A percentile compares a stretch with the other conserved stretches of the same genome.
phyloP scores from a whole-genome alignment of 2,113 vertebrate species.

The Caretta caretta region DNA sequence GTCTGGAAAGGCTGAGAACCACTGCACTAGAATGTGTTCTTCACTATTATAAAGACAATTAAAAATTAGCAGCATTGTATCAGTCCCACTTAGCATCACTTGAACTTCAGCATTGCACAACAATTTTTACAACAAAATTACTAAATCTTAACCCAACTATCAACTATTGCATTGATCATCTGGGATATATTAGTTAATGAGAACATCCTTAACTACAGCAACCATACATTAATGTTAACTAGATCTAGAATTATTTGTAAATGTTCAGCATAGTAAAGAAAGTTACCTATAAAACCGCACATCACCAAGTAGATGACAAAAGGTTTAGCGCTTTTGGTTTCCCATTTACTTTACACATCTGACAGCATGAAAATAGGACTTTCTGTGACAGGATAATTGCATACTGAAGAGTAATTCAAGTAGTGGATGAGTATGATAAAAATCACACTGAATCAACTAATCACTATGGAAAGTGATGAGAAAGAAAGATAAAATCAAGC shows the following conservation, averaged over 20 bases:
- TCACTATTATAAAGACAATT: background rate
- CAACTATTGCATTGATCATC: background rate
- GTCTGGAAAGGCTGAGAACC: too few relatives aligned
- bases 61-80: accelerated
- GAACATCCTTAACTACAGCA: background rate
- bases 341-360: conserved; percentile 80
- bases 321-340: conserved; percentile 73
- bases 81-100: background rate
- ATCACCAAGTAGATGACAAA: conserved; percentile 72
- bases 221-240: conserved; percentile 58
- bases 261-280: conserved; percentile 19
- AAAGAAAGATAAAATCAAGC: conserved; percentile 74
- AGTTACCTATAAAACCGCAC: conserved; percentile 52
- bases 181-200: conserved; percentile 66
- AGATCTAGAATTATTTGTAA: conserved; percentile 67
- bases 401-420: conserved; percentile 79
- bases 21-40: background rate
- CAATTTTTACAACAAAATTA: background rate
- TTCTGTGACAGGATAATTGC: conserved; percentile 83
- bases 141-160: background rate
- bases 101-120: background rate
- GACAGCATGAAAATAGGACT: conserved; percentile 78
- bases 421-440: conserved; percentile 74
- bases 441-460: conserved; percentile 79
- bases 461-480: conserved; percentile 71